A percentile compares a stretch with the other conserved stretches of the same genome.
phyloP scores from a whole-genome alignment of 2,888 invertebrate species.

The Pandemis heparana region DNA sequence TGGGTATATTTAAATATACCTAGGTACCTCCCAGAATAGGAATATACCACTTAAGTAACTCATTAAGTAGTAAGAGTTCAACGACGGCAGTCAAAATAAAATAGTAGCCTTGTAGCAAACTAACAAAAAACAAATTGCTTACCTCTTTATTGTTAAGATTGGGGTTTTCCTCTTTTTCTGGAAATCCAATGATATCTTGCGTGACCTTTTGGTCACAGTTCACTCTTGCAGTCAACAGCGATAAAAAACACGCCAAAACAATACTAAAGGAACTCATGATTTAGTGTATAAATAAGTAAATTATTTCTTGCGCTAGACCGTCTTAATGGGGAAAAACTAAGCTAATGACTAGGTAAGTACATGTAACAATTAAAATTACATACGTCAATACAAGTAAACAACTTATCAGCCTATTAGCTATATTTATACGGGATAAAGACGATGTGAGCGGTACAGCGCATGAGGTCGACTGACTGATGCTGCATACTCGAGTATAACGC shows the following conservation, averaged over 20 bases:
- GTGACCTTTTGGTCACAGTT: slow-evolving; percentile 52
- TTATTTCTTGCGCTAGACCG: background rate
- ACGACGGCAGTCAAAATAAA: background rate
- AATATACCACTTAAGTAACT: no score
- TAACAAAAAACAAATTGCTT: slow-evolving; percentile 46
- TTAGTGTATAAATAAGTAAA: background rate
- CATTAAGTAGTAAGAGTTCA: no score
- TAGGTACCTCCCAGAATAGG: no score
- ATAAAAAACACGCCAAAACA: slow-evolving; percentile 51
- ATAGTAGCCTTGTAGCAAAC: background rate
- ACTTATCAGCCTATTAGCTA: background rate
- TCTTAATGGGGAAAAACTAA: background rate
- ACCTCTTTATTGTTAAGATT: slow-evolving; percentile 72
- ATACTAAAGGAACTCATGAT: slow-evolving; percentile 51
- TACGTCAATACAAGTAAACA: slow-evolving; percentile 1
- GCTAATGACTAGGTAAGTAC: background rate
- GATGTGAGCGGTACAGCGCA: slow-evolving; percentile 49
- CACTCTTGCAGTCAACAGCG: slow-evolving; percentile 38
- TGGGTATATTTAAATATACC: no score
- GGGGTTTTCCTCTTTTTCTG: slow-evolving; percentile 72
- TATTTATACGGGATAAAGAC: background rate
- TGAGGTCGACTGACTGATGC: slow-evolving; percentile 61
- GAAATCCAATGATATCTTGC: slow-evolving; percentile 72
- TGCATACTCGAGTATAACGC: slow-evolving; percentile 52
- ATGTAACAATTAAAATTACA: background rate